Evolutionary conservation across 2,113 vertebrate species (phyloP), one percentile per base, ranked within the genome.

Genomic region (Epinephelus cyanopodus): DNA sequence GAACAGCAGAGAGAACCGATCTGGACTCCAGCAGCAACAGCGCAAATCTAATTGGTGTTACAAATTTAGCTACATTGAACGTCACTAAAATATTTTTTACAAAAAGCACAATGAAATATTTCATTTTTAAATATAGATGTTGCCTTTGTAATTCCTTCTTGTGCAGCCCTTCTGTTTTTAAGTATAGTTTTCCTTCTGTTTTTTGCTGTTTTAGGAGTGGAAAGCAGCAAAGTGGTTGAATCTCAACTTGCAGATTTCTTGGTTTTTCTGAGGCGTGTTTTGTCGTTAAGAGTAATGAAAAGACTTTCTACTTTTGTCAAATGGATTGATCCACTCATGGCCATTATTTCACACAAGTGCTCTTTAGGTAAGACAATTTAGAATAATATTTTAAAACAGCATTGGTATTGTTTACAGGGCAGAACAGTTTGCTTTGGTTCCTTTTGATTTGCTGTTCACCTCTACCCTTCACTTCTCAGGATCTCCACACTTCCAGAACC

Each of bases 291-390:
- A 84, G 93, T 93, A 1, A 94, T 94, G 87, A 94, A 91, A 85
- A 92, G 82, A 77, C 85, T 92, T 52, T 94, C 94, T 17, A 94
- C 92, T 5, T 95, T 95, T 86, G 82, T 92, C 69, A 95, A 95
- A 89, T 96, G 96, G 95, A 90, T 95, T 1, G 94, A 96, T 79
- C 95, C 95, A 67, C 91, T 96, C n/a, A 93, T 96, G 93, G 87
- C 87, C 72, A 94, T 96, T 73, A 94, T 96, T 81, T 94, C 93
- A 71, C 94, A 90, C 72, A 95, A 94, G 87, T 90, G 90, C 89
- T 79, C 87, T 89, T 94, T 86, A 89, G 96, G 95, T 95, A 87
- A 81, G 47, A 58, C 10, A 0, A 1, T 12, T 48, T 13, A 7
- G 45, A 54, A 54, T 12, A 12, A 29, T 54, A 18, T 25, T 57